phyloP scores from a whole-genome alignment of 2,888 invertebrate genomes.

The Pachydiplax longipennis region DNA sequence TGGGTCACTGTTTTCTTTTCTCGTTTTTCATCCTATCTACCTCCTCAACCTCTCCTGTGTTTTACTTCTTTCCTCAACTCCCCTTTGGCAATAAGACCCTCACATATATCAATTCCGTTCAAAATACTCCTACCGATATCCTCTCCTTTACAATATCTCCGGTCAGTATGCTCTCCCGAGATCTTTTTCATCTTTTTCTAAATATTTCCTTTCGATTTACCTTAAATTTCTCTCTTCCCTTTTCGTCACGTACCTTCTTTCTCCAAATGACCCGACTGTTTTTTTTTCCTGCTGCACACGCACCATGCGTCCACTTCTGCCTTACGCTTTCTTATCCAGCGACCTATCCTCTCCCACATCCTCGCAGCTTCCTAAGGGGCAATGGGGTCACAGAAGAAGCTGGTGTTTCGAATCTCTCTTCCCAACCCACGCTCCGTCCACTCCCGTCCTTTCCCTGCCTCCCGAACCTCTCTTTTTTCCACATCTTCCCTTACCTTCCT shows the following conservation, averaged over 20 bases:
- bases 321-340: background rate
- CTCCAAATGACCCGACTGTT: background rate
- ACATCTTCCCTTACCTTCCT: no score
- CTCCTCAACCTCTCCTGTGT: background rate
- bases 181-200: no score
- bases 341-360: background rate
- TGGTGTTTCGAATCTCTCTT: conserved; percentile 19
- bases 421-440: background rate
- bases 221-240: background rate
- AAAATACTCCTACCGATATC: no score
- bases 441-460: background rate
- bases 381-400: conserved; percentile 9
- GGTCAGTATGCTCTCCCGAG: no score
- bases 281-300: background rate
- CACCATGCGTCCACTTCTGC: background rate
- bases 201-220: background rate
- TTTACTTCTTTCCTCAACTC: background rate
- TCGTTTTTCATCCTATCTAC: background rate
- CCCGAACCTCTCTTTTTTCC: background rate
- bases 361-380: conserved; percentile 17
- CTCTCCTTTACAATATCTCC: no score
- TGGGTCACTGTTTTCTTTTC: background rate
- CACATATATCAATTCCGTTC: no score
- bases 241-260: background rate
- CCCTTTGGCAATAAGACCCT: background rate